Conservation (phyloP, 2,888 invertebrate genomes). For the Xylophagus ater region DNA sequence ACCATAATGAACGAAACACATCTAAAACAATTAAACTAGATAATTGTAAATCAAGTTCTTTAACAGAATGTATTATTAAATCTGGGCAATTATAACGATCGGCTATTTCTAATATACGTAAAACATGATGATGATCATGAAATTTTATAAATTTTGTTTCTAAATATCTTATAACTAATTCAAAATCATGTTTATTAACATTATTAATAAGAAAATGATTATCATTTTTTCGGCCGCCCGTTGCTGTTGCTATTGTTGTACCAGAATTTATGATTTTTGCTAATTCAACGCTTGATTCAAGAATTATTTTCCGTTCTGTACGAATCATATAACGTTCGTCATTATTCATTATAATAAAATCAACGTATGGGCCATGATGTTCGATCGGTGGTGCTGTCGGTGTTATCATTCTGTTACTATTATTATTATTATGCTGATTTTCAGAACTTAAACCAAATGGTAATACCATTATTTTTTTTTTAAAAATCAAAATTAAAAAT, state of each 20-base stretch:
- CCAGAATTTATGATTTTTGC: conserved; percentile 37
- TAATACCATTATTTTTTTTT: conserved; percentile 35
- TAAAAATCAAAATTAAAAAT: too few species aligned
- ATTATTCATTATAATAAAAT: conserved; percentile 37
- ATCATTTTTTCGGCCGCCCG: conserved; percentile 35
- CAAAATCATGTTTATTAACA: conserved; percentile 36
- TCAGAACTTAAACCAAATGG: conserved; percentile 35
- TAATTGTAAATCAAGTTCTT: conserved; percentile 37
- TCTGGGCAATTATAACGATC: conserved; percentile 39
- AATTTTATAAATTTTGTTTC: conserved; percentile 38
- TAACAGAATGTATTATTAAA: conserved; percentile 37
- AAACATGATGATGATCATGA: conserved; percentile 36
- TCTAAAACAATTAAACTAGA: conserved; percentile 36
- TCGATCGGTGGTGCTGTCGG: conserved; percentile 36
- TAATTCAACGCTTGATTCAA: conserved; percentile 36
- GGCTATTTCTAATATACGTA: conserved; percentile 36
- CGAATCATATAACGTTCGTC: conserved; percentile 37
- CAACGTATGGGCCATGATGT: conserved; percentile 28
- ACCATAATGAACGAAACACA: conserved; percentile 36
- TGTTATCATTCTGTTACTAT: conserved; percentile 22
- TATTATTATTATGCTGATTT: conserved; percentile 29
- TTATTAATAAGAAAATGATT: conserved; percentile 37
- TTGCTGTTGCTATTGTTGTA: conserved; percentile 27
- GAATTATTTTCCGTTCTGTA: conserved; percentile 33
- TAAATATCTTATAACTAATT: conserved; percentile 35